A percentile compares a stretch with the other conserved stretches of the same genome.
phyloP scores from a whole-genome alignment of 2,888 invertebrate genomes.

The Opisthograptis luteolata region DNA sequence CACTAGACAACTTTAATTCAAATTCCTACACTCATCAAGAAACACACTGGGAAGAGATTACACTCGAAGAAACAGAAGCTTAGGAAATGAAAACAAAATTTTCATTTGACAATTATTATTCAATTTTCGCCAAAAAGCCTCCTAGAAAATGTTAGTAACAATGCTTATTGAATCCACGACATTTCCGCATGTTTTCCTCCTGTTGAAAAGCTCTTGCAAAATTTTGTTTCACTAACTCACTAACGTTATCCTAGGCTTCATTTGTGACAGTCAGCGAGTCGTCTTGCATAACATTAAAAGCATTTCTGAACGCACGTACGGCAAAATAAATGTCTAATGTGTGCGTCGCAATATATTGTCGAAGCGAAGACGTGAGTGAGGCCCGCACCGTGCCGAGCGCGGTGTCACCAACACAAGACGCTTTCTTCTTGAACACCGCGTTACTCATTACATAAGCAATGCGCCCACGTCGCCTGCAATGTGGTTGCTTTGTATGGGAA shows the following conservation, averaged over 20 bases:
- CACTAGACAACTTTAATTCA: too few relatives aligned
- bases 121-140: too few relatives aligned
- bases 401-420: conserved; percentile 25
- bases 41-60: too few relatives aligned
- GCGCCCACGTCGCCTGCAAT: conserved; percentile 33
- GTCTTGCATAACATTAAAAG: conserved; percentile 38
- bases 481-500: conserved; percentile 36
- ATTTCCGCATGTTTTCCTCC: too few relatives aligned
- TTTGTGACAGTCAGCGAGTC: conserved; percentile 27
- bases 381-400: conserved; percentile 8
- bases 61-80: too few relatives aligned
- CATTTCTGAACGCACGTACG: conserved; percentile 38
- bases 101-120: too few relatives aligned
- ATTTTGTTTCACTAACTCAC: conserved; percentile 9
- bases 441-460: conserved; percentile 37
- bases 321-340: conserved; percentile 38
- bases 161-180: too few relatives aligned
- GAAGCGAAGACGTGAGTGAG: conserved; percentile 28
- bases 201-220: conserved; percentile 17
- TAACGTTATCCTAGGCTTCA: conserved; percentile 21
- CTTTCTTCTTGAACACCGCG: conserved; percentile 39
- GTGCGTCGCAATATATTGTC: conserved; percentile 35
- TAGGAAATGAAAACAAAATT: too few relatives aligned
- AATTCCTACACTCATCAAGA: too few relatives aligned
- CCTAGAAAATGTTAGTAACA: too few relatives aligned